Evolutionary conservation across 2,113 vertebrate species (phyloP), one percentile per base, ranked within the genome.

Genomic region (Dermatemys mawii): DNA sequence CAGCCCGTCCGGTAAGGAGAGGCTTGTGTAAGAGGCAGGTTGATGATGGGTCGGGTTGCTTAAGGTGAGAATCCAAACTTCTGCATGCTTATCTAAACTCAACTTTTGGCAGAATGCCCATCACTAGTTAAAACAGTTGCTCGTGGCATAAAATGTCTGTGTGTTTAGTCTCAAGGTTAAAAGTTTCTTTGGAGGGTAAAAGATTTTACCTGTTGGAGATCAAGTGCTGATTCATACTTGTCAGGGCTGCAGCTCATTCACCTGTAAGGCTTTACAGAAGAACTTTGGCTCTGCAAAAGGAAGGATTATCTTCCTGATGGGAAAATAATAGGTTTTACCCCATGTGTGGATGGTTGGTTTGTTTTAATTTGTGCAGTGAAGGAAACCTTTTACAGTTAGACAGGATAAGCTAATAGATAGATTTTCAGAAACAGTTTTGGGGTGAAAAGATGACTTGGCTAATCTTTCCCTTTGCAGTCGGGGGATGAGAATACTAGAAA

Each of bases 301-400:
- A 94, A 75, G 84, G 84, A 93, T 96, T 95, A 97, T 89, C 80
- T 84, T 67, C 96, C 85, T 93, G 88, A 94, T 95, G 95, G 81
- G 95, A 94, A 97, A 96, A 94, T 96, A 95, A 93, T 29, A 91
- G 84, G 49, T 81, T 95, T 90, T 53, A 80, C 51, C 85, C 95
- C 78, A 81, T 2, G 80, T 87, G 81, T 75, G 51, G 89, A 93
- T 89, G 70, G 44, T 32, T 63, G 53, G 48, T 78, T 78, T 49
- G 44, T 48, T 91, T 84, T 73, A 92, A 96, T 93, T 92, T 93
- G 63, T 87, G 78, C 49, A 48, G 75, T 50, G 49, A 92, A 88
- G 80, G 79, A 83, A 95, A 82, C 11, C 2, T 49, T 95, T 88
- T 29, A 48, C 16, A 84, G 76, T 86, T 93, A 32, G 80, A 96